Percentiles rank a stretch among this genome's conserved stretches.
Evolutionary conservation across 2,888 invertebrate genomes (phyloP).

Genomic region (Euclidia mi): DNA sequence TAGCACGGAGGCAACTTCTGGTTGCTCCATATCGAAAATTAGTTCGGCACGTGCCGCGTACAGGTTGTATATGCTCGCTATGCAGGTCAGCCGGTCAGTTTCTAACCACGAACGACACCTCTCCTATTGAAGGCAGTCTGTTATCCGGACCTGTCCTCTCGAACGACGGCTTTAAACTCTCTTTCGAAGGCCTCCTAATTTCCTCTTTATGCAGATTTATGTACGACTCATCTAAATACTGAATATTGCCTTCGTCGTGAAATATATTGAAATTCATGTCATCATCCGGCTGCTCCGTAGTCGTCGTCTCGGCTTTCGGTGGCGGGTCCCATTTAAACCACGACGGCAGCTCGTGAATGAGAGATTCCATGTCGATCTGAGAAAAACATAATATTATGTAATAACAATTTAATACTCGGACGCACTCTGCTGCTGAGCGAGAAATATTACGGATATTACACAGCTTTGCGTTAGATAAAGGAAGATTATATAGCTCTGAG

Average conservation of each 20-base stretch:
- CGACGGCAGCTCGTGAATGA: constrained; percentile 77
- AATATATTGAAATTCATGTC: constrained; percentile 82
- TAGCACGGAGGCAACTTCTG: constrained; percentile 93
- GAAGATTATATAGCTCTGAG: constrained; percentile 77
- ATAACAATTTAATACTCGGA: constrained; percentile 36
- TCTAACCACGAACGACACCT: constrained; percentile 91
- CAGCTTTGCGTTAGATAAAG: constrained; percentile 69
- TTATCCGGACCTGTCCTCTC: constrained; percentile 83
- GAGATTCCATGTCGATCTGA: constrained; percentile 84
- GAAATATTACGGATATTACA: constrained; percentile 57
- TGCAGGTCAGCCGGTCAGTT: constrained; percentile 92
- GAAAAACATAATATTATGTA: constrained; percentile 50
- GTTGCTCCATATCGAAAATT: constrained; percentile 93
- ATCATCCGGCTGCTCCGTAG: constrained; percentile 80
- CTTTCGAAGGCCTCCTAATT: constrained; percentile 82
- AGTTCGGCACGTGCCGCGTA: constrained; percentile 91
- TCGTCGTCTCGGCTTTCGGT: constrained; percentile 80
- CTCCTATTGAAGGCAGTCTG: constrained; percentile 80
- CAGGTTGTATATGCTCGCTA: constrained; percentile 92
- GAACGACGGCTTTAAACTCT: constrained; percentile 73
- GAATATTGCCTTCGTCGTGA: constrained; percentile 83
- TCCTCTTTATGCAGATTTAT: constrained; percentile 86
- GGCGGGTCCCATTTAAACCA: constrained; percentile 88
- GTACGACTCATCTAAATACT: constrained; percentile 85
- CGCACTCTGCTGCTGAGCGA: constrained; percentile 39